Evolutionary conservation across 1,140 invertebrate species (phyloP).

Genomic region (Eurosta solidaginis): DNA sequence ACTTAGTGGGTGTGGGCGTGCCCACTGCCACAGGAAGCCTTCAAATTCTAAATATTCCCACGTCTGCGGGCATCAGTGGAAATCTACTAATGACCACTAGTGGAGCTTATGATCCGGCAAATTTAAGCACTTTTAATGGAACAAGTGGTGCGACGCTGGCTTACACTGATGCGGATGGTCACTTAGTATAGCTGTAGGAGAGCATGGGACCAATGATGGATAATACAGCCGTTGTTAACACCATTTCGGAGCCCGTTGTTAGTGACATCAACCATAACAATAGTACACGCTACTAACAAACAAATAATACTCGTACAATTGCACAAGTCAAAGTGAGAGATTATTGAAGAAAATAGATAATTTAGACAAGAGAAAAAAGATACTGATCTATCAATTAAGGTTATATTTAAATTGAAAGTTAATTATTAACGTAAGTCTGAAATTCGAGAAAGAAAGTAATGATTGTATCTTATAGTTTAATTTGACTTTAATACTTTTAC

Average conservation of each 20-base stretch:
- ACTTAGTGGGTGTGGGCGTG: constrained; percentile 47
- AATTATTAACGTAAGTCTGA: neutral
- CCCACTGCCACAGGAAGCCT: constrained; percentile 48
- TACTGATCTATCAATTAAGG: neutral
- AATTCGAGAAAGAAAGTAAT: too few relatives aligned
- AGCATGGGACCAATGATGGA: constrained; percentile 37
- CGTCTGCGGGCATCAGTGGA: constrained; percentile 46
- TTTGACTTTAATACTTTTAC: too few relatives aligned
- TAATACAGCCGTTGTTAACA: neutral
- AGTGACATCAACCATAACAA: neutral
- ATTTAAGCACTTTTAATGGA: constrained; percentile 50
- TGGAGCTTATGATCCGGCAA: constrained; percentile 50
- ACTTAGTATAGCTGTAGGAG: constrained; percentile 59
- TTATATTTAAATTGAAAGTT: neutral
- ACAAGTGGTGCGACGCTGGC: constrained; percentile 43
- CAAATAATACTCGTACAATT: constrained; percentile 27
- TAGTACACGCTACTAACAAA: constrained; percentile 1
- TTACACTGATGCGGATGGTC: constrained; percentile 57
- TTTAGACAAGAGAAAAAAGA: constrained; percentile 23
- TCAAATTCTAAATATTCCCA: constrained; percentile 56
- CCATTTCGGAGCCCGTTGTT: constrained; percentile 4
- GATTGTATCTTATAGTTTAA: too few relatives aligned
- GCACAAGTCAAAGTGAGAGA: constrained; percentile 4
- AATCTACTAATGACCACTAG: constrained; percentile 56
- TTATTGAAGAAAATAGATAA: constrained; percentile 1